Conservation (phyloP, 2,888 invertebrate species). For the Anorthoa munda region DNA sequence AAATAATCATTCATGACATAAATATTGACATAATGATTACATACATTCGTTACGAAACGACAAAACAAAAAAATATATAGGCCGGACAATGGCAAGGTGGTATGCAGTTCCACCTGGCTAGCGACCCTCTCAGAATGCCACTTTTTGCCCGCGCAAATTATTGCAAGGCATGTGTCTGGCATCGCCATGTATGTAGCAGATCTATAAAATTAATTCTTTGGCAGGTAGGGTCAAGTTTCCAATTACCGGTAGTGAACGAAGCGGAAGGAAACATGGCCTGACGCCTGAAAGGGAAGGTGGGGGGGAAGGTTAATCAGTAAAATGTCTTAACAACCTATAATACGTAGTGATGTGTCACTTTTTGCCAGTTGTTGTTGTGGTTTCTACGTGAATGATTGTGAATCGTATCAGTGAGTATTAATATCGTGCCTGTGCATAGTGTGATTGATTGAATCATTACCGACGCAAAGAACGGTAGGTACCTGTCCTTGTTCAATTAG, state of each 20-base stretch:
- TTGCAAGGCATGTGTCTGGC: conserved; percentile 40
- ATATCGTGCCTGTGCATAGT: conserved; percentile 37
- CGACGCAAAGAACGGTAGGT: neutral
- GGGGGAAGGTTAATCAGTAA: conserved; percentile 35
- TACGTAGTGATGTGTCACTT: conserved; percentile 47
- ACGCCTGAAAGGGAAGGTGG: conserved; percentile 22
- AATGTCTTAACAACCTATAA: conserved; percentile 38
- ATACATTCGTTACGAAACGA: conserved; percentile 39
- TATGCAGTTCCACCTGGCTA: conserved; percentile 63
- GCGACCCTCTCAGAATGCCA: conserved; percentile 63
- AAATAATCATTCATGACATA: conserved; percentile 51
- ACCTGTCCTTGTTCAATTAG: neutral
- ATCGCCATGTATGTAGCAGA: conserved; percentile 36
- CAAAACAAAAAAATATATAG: conserved; percentile 56
- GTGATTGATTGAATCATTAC: conserved; percentile 30
- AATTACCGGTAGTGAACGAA: conserved; percentile 64
- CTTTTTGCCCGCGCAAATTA: conserved; percentile 60
- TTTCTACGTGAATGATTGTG: conserved; percentile 50
- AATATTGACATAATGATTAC: conserved; percentile 61
- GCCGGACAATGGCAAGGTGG: conserved; percentile 57
- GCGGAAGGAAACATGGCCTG: conserved; percentile 62
- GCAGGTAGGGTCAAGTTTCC: conserved; percentile 49
- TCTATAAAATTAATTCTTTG: conserved; percentile 54
- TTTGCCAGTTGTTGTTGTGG: conserved; percentile 55
- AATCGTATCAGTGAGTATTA: conserved; percentile 32